Conservation (phyloP, 2,888 invertebrate genomes). For the Micropterix aruncella region DNA sequence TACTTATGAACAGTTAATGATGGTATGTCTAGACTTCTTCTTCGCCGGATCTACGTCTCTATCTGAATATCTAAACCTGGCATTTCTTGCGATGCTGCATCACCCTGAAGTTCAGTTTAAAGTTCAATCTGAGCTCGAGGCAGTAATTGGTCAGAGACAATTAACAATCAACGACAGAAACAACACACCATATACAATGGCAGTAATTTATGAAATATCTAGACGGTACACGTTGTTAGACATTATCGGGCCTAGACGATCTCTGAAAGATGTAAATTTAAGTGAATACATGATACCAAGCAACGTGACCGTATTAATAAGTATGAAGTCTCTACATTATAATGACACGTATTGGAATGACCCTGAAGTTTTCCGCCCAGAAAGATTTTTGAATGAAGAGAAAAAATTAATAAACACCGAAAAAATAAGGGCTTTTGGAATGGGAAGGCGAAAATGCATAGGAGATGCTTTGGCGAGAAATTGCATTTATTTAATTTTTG, state of each 20-base stretch:
- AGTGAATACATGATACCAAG: constrained; percentile 14
- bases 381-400: constrained; percentile 30
- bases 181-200: constrained; percentile 21
- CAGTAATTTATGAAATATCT: constrained; percentile 26
- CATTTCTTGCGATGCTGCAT: constrained; percentile 42
- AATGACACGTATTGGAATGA: constrained; percentile 43
- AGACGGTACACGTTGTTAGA: constrained; percentile 24
- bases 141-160: constrained; percentile 22
- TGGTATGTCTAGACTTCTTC: constrained; percentile 24
- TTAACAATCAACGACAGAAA: constrained; percentile 30
- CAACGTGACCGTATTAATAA: constrained; percentile 34
- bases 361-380: constrained; percentile 47
- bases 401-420: background rate
- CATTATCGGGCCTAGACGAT: constrained; percentile 21
- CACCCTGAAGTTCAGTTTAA: constrained; percentile 42
- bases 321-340: constrained; percentile 38
- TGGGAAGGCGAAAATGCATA: constrained; percentile 64
- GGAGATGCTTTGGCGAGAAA: constrained; percentile 61
- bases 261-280: constrained; percentile 11
- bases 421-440: background rate
- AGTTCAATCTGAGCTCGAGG: constrained; percentile 38
- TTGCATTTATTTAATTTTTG: constrained; percentile 63
- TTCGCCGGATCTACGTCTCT: constrained; percentile 36
- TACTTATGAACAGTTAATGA: background rate
- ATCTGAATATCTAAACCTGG: constrained; percentile 44